Evolutionary conservation across 30 jellyfish, hydroid and myxozoan genomes (phyloP), one percentile per base, ranked within the genome.

Genomic region (Mastigias papua): DNA sequence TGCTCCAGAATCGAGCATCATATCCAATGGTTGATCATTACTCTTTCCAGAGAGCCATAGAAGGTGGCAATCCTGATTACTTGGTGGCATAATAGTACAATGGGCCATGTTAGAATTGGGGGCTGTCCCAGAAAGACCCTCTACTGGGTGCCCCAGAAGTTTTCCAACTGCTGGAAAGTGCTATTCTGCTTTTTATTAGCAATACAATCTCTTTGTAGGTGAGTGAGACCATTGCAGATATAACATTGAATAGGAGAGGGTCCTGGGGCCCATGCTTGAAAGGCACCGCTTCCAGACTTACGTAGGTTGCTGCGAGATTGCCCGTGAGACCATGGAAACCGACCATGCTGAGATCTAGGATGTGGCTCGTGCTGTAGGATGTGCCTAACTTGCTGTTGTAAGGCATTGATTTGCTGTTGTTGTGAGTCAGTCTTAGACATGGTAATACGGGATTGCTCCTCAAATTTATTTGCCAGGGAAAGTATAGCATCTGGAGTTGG

Each of bases 1-100:
- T 21, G 91, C 91, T 22, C 91, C 91, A 64, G 91, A 81, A 34
- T 81, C 85, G 16, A 81, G 91, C 42, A 81, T 33, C 85, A 81
- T 81, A 35, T 25, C 62, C 16, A 81, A 22, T 37, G 54, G 54
- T 11, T 37, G 54, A 37, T 37, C 54, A 37, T 37, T 37, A 37
- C 6, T 37, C 17, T 60, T 60, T 60, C 72, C 17, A 27, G 72
- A 60, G 72, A 60, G 72, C 72, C 72, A 60, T 27, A 60, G 72
- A 60, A 60, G 7, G 33, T 9, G 7, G 33, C 33, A 7, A 3
- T 21, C 72, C 33, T n/a, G 33, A 60, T 60, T 60, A 60, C 9
- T n/a, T 7, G n/a, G 72, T 7, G 72, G 72, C 33, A 20, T 60
- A 20, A 20, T 27, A 60, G 6, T 21, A 60, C 33, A 27, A 21